Percentiles rank a stretch among this genome's conserved stretches.
These are phyloP conservation scores for Tillus elongatus DNA, from an alignment of 2,888 invertebrate genomes.

Conservation along the genomic window DNA sequence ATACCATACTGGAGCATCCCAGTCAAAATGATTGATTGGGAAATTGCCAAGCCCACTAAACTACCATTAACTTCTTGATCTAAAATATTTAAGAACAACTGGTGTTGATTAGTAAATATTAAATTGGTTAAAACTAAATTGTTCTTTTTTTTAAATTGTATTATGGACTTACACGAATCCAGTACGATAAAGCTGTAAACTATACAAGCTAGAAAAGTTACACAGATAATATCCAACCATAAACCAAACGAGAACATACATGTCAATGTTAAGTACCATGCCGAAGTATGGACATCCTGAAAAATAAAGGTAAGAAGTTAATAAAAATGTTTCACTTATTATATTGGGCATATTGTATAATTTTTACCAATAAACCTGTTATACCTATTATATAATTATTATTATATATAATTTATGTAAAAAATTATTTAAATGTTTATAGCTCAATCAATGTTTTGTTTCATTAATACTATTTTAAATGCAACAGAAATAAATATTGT, in stretches of 20 bases:
- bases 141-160: no score
- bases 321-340: no score
- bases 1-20: slow-evolving; percentile 77
- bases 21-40: slow-evolving; percentile 51
- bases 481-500: no score
- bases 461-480: no score
- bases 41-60: slow-evolving; percentile 30
- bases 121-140: slow-evolving; percentile 4
- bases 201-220: slow-evolving; percentile 50
- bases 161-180: slow-evolving; percentile 25
- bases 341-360: no score
- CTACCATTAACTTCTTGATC: slow-evolving; percentile 24
- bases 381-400: no score
- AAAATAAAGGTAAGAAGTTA: not conserved
- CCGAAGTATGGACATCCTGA: slow-evolving; percentile 49
- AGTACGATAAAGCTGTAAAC: slow-evolving; percentile 49
- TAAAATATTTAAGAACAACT: slow-evolving; percentile 10
- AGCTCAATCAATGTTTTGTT: no score
- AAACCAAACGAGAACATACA: slow-evolving; percentile 56
- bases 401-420: no score
- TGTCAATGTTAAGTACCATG: slow-evolving; percentile 53
- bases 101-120: not conserved
- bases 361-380: no score
- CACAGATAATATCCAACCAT: slow-evolving; percentile 55
- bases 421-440: no score